These are phyloP conservation scores for Caenorhabditis afra DNA, from an alignment of 2,888 invertebrate species.

Conservation along the genomic window DNA sequence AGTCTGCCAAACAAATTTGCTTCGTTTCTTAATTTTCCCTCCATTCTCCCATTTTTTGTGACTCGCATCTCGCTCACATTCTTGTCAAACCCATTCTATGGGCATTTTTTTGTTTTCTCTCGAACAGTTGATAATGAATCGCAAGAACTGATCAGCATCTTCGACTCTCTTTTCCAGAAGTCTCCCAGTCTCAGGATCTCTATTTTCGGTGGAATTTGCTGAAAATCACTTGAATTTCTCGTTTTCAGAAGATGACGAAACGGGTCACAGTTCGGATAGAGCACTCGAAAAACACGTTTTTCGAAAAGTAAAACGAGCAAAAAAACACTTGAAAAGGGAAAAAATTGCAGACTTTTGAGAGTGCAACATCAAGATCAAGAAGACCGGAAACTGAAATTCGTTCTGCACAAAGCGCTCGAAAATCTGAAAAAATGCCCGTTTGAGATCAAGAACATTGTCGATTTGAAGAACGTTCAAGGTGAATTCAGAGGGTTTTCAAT, in stretches of 20 bases:
- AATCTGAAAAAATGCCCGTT: slow-evolving; percentile 73
- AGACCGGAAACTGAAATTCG: slow-evolving; percentile 67
- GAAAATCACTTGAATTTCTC: too few species aligned
- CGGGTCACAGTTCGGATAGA: slow-evolving; percentile 71
- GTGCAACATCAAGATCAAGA: slow-evolving; percentile 69
- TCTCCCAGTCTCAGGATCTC: too few species aligned
- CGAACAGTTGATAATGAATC: background rate
- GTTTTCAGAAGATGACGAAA: slow-evolving; percentile 24
- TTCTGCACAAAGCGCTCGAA: slow-evolving; percentile 72
- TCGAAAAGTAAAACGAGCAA: slow-evolving; percentile 53
- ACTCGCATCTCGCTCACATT: background rate
- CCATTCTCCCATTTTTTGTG: slow-evolving; percentile 13
- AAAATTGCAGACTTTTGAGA: slow-evolving; percentile 60
- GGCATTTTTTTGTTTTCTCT: too few species aligned
- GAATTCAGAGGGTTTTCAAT: background rate
- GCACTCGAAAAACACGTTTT: slow-evolving; percentile 72
- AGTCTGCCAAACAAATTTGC: slow-evolving; percentile 6
- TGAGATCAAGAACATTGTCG: slow-evolving; percentile 70
- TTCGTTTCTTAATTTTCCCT: background rate
- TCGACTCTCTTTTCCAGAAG: too few species aligned
- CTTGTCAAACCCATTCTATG: background rate
- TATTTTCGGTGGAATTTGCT: too few species aligned
- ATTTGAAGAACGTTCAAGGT: slow-evolving; percentile 75
- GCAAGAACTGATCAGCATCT: too few species aligned
- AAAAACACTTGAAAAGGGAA: background rate